Percentiles rank a stretch among this genome's conserved stretches.
These are phyloP conservation scores for Odocoileus virginianus DNA, from an alignment of 2,113 vertebrate genomes.

Conservation along the genomic window DNA sequence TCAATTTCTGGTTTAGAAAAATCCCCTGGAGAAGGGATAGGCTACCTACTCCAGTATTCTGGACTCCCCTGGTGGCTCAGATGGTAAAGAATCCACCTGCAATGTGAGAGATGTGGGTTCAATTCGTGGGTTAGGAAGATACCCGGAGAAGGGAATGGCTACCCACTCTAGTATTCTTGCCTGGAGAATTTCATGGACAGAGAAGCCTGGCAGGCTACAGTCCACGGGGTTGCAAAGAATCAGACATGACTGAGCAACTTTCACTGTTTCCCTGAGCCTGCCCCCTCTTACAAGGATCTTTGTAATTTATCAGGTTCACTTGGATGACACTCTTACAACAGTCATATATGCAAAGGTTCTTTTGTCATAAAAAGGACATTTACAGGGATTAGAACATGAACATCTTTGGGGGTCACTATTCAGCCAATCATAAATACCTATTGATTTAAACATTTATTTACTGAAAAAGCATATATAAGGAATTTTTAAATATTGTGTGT, in stretches of 20 bases:
- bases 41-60: background rate
- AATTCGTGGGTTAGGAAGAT: accelerated
- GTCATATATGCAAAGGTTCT: background rate
- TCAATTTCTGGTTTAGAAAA: background rate
- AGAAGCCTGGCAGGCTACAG: background rate
- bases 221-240: background rate
- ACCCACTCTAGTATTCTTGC: background rate
- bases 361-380: background rate
- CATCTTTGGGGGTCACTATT: background rate
- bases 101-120: accelerated
- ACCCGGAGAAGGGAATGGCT: background rate
- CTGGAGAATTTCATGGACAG: background rate
- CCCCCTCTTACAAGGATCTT: background rate
- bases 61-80: background rate
- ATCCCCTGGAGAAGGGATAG: background rate
- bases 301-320: accelerated
- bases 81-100: background rate
- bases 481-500: background rate
- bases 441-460: background rate
- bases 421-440: background rate
- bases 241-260: background rate
- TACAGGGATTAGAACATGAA: accelerated
- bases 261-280: background rate
- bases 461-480: background rate
- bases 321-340: background rate